Percentiles rank a stretch among this genome's conserved stretches.
These are phyloP conservation scores for Anomalospiza imberbis DNA, from an alignment of 2,797 vertebrate species.

Conservation along the genomic window DNA sequence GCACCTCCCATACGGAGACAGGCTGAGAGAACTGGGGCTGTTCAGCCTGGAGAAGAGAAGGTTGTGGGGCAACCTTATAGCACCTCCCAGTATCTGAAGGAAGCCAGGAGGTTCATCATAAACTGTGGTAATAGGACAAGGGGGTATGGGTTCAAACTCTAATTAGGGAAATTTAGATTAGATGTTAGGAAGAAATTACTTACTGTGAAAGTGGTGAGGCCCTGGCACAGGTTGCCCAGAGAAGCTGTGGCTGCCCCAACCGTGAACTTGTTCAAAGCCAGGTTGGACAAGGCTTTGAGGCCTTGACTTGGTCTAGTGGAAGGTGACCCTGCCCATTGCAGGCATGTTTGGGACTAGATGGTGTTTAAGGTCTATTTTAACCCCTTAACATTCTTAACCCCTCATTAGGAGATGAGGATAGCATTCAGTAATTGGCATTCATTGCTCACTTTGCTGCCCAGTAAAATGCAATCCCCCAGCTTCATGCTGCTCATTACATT, in stretches of 20 bases:
- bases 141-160: background rate
- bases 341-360: background rate
- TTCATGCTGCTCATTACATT: background rate
- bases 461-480: background rate
- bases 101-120: background rate
- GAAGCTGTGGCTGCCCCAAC: background rate
- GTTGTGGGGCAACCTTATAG: background rate
- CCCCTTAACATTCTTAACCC: background rate
- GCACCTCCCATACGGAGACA: background rate
- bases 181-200: background rate
- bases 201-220: background rate
- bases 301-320: background rate
- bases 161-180: background rate
- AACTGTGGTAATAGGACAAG: background rate
- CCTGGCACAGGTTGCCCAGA: background rate
- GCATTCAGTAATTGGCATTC: background rate
- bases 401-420: background rate
- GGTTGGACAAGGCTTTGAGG: background rate
- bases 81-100: background rate
- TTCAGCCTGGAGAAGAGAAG: background rate
- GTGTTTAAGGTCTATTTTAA: background rate
- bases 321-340: background rate
- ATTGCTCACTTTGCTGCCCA: background rate
- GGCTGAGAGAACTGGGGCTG: background rate
- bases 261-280: background rate